Base-by-base conservation (phyloP, 30 jellyfish, hydroid and myxozoan genomes). In the Phacellophora camtschatica region DNA sequence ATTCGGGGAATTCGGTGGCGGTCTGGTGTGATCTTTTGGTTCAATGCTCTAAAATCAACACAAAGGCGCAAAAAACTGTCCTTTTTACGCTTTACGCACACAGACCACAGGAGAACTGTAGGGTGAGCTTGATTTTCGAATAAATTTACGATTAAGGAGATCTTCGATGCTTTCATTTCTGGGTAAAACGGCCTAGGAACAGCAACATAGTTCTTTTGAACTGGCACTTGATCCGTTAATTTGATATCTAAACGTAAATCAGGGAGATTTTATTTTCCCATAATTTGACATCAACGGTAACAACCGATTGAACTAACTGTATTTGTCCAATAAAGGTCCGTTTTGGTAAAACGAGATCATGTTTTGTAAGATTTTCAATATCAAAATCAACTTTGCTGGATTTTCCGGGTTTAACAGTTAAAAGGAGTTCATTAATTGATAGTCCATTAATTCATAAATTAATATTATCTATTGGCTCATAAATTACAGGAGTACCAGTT, bases 1-100 rank as follows among this genome's bases (percentile, higher is more conserved):
- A 66, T 41, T 16, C 88, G 33, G 20, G 94, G 94, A 6, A 82
- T 13, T 18, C 87, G 94, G 30, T 66, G 79, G 25, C 94, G 80
- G 55, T 82, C 94, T 49, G 74, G 87, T 11, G 56, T 57, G 31
- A 87, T 82, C 51, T 58, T 31, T 27, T 22, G 20, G 37, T 67
- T 82, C 50, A 82, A 43, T 55, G 42, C 49, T 5, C 83, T 67
- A 50, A 20, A 79, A 33, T 79, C 91, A n/a, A 63, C 83, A 50
- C 91, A 79, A 24, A 79, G 74, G 19, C 84, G 74, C 46, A 79
- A 42, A 15, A 54, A 32, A 1, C 58, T 46, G 74, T 66, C 77
- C 20, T 63, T 43, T 32, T 79, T 79, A 46, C 91, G 18, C 20
- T 32, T 79, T 79, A 46, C 91, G 18, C 20, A 62, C 83, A 66